These are phyloP conservation scores for Frankliniella intonsa DNA, from an alignment of 2,888 invertebrate species.

Conservation along the genomic window DNA sequence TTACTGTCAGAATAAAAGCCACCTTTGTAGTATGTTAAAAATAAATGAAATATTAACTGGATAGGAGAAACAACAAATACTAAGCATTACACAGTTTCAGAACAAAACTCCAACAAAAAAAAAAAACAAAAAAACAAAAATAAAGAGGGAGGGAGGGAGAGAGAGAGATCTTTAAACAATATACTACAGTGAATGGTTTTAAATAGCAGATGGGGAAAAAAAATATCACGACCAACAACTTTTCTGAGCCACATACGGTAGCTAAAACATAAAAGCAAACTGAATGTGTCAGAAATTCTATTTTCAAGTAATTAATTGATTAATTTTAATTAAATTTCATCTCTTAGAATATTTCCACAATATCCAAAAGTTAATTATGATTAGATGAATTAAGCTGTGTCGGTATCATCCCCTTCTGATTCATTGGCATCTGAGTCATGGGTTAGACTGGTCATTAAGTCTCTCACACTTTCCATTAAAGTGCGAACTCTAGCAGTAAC, in stretches of 20 bases:
- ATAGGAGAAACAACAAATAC: not conserved
- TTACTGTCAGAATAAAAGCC: not conserved
- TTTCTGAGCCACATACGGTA: not conserved
- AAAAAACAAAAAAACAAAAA: not conserved
- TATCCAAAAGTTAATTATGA: not conserved
- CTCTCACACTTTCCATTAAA: constrained; percentile 7
- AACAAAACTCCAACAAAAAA: not conserved
- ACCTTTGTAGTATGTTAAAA: not conserved
- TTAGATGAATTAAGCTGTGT: not conserved
- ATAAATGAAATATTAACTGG: not conserved
- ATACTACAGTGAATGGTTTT: no score
- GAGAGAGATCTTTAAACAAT: no score
- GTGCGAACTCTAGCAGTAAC: not conserved
- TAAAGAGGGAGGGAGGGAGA: not conserved
- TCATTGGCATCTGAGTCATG: constrained; percentile 11
- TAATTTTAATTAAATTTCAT: not conserved
- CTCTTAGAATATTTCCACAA: not conserved
- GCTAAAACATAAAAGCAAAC: not conserved
- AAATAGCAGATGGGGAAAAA: not conserved
- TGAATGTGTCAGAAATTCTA: not conserved
- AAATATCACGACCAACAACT: not conserved
- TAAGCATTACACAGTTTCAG: not conserved
- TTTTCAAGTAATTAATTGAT: not conserved
- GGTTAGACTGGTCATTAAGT: constrained; percentile 1
- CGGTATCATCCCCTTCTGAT: not conserved